These are phyloP conservation scores for Addax nasomaculatus DNA, from an alignment of 2,113 vertebrate genomes.

Conservation along the genomic window DNA sequence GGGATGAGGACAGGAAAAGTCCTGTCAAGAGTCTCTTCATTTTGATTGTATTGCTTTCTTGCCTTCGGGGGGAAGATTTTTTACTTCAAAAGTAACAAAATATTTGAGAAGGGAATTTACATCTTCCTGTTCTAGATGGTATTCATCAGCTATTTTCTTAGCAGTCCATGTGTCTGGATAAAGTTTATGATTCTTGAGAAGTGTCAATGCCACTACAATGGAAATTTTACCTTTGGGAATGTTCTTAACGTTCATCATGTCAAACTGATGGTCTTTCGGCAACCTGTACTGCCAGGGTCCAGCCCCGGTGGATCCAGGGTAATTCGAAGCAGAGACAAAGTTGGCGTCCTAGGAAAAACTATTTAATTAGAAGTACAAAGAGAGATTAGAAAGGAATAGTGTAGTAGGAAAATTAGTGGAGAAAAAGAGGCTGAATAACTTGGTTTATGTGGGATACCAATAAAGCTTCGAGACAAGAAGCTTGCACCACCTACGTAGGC, in stretches of 20 bases:
- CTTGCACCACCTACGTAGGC: no score
- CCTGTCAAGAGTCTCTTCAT: constrained; percentile 74
- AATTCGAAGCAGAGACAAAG: no score
- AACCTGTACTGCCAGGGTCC: constrained; percentile 71
- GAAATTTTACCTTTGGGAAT: constrained; percentile 91
- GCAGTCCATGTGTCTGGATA: constrained; percentile 88
- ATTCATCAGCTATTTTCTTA: constrained; percentile 90
- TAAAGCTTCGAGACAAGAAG: no score
- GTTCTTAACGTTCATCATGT: constrained; percentile 75
- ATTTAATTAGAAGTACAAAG: no score
- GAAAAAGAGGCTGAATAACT: no score
- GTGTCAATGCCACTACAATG: constrained; percentile 85
- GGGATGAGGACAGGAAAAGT: background rate
- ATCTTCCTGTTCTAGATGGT: constrained; percentile 87
- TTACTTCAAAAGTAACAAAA: constrained; percentile 88
- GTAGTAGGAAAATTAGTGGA: no score
- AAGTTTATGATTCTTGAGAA: constrained; percentile 88
- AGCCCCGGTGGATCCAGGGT: no score
- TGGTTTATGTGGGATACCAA: no score
- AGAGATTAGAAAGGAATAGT: no score
- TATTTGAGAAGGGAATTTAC: constrained; percentile 86
- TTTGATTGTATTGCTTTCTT: constrained; percentile 80
- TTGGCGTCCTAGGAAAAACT: no score
- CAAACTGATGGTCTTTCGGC: constrained; percentile 70
- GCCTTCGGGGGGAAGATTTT: constrained; percentile 79